Conservation (phyloP, 2,888 invertebrate genomes). For the Drosophila suboccidentalis region DNA sequence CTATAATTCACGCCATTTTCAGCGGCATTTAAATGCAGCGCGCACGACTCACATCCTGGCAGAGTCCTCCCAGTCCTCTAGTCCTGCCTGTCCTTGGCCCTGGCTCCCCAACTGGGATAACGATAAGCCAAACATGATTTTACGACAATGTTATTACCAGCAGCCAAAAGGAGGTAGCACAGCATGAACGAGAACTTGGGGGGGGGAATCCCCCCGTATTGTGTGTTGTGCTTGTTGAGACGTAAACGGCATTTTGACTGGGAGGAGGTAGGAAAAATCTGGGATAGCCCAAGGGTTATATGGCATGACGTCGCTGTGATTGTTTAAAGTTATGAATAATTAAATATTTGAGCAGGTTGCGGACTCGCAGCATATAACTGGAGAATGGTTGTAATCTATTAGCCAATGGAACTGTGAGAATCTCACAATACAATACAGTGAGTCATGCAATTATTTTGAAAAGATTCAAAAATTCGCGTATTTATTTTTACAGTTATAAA, state of each 20-base stretch:
- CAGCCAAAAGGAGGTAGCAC: constrained; percentile 31
- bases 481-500: too few species aligned
- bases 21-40: constrained; percentile 81
- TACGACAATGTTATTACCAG: constrained; percentile 84
- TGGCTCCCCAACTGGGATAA: constrained; percentile 56
- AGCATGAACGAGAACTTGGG: constrained; percentile 1
- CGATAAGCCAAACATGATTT: constrained; percentile 84
- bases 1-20: constrained; percentile 83
- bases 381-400: constrained; percentile 38
- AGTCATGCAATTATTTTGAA: neutral
- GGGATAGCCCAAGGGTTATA: constrained; percentile 51
- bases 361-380: constrained; percentile 25
- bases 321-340: constrained; percentile 85
- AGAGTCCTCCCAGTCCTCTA: constrained; percentile 5
- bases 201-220: constrained; percentile 48
- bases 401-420: neutral
- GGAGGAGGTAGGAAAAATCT: constrained; percentile 10
- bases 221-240: constrained; percentile 70
- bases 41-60: constrained; percentile 56
- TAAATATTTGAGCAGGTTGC: constrained; percentile 83
- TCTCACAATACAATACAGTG: neutral
- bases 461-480: too few species aligned
- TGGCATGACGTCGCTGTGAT: constrained; percentile 74
- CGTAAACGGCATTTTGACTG: constrained; percentile 56
- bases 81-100: constrained; percentile 32